Conservation (phyloP, 2,113 vertebrate genomes). For the Turnix velox region DNA sequence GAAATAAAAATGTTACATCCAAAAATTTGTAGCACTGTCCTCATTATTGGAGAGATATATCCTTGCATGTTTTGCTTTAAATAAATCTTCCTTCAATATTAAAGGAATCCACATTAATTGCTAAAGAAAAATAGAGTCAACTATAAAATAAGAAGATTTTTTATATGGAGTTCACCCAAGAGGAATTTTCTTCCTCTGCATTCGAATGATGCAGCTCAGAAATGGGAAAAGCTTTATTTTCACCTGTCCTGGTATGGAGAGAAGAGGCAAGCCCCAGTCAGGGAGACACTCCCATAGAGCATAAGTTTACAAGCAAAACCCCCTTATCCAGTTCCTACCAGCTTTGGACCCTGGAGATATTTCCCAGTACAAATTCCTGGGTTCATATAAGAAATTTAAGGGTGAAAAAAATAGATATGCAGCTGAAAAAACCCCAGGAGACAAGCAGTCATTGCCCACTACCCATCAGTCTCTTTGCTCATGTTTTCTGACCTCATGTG, state of each 20-base stretch:
- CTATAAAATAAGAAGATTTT: background rate
- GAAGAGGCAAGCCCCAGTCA: background rate
- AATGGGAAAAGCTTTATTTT: background rate
- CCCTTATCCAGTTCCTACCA: background rate
- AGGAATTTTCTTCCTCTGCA: background rate
- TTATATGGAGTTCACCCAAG: background rate
- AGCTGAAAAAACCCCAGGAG: background rate
- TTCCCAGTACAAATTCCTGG: background rate
- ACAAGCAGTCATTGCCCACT: background rate
- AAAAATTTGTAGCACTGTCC: background rate
- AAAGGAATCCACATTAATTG: background rate
- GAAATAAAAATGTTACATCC: background rate
- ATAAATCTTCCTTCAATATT: background rate
- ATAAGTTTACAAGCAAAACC: background rate
- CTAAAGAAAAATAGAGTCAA: background rate
- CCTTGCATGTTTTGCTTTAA: background rate
- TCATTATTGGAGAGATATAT: background rate
- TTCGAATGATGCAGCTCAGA: rapidly evolving
- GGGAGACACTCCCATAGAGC: background rate
- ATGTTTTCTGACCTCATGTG: rapidly evolving
- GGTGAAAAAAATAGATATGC: background rate
- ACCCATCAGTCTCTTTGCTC: background rate
- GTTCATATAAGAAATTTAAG: background rate
- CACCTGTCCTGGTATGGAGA: background rate
- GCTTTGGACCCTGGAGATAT: background rate